Base-by-base conservation (phyloP, 2,888 invertebrate genomes). In the Timandra comae region DNA sequence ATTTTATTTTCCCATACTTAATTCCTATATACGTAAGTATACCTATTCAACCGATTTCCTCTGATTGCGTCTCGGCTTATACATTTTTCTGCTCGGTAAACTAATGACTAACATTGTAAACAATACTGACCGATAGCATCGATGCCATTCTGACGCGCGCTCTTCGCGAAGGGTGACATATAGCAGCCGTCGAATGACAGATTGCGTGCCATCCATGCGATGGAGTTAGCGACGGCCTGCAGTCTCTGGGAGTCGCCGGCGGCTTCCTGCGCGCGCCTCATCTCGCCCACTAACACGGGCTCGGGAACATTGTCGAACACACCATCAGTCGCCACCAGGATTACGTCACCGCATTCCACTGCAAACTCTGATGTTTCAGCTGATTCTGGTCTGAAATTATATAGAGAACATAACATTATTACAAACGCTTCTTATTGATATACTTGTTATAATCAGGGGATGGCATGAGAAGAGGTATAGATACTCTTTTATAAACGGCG, bases 301-400 rank as follows among this genome's bases (percentile, higher is more conserved):
- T 96, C 96, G 40, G 97, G 97, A 57, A 99, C 92, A 85, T 99
- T 99, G 86, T 99, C 99, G 85, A 99, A 99, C 34, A 99, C 95
- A 32, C 99, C 99, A 81, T 99, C 99, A 1, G 99, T 99, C 12
- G 98, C 99, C 33, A 98, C 90, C 22, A 98, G 88, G 61, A 98
- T 95, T 31, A 96, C 95, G 79, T 98, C 98, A 30, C 98, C 97
- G 64, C 96, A 94, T 75, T 95, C 92, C 30, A 95, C 96, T 2
- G 91, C 90, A 73, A 97, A 96, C 69, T 94, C 93, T 11, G 94
- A 91, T 23, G 93, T 94, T 46, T 95, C 94, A 10, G 98, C 97
- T 29, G 96, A 93, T 61, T 97, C 96, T 4, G 97, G 97, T 72
- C 96, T 93, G 71, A 2, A 76, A 22, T 21, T 24, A 30, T n/a